A percentile compares a stretch with the other conserved stretches of the same genome.
Evolutionary conservation across 2,113 vertebrate genomes (phyloP).

Genomic region (Nesogale talazaci): DNA sequence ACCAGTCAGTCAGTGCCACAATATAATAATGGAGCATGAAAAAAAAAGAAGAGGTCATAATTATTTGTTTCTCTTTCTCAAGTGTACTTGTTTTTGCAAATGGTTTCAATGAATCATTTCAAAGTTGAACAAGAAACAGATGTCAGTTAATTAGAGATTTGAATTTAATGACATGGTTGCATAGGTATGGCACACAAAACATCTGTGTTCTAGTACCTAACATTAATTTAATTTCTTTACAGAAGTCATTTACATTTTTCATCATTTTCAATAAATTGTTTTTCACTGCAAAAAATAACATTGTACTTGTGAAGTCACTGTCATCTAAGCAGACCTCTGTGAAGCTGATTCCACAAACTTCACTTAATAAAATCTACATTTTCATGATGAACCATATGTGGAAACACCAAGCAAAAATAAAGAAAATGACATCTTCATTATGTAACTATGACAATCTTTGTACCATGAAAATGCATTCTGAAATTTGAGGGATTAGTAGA

Average conservation of each 20-base stretch:
- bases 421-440: not conserved
- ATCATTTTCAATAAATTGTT: constrained; percentile 66
- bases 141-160: constrained; percentile 77
- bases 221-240: constrained; percentile 80
- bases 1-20: constrained; percentile 11
- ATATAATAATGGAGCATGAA: constrained; percentile 55
- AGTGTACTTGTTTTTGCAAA: constrained; percentile 72
- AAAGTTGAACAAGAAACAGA: constrained; percentile 76
- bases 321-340: not conserved
- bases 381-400: not conserved
- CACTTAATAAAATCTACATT: not conserved
- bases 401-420: not conserved
- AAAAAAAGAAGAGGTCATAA: constrained; percentile 70
- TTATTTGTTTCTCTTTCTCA: constrained; percentile 61
- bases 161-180: constrained; percentile 77
- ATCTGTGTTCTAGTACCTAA: constrained; percentile 71
- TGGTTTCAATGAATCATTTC: constrained; percentile 70
- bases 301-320: not conserved
- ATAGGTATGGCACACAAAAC: constrained; percentile 72
- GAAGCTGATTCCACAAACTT: not conserved
- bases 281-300: constrained; percentile 66
- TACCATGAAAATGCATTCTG: not conserved
- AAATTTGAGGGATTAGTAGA: constrained; percentile 1
- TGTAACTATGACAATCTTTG: not conserved
- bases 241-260: constrained; percentile 69